Conservation (phyloP, 2,888 invertebrate genomes). For the Megalurothrips usitatus region DNA sequence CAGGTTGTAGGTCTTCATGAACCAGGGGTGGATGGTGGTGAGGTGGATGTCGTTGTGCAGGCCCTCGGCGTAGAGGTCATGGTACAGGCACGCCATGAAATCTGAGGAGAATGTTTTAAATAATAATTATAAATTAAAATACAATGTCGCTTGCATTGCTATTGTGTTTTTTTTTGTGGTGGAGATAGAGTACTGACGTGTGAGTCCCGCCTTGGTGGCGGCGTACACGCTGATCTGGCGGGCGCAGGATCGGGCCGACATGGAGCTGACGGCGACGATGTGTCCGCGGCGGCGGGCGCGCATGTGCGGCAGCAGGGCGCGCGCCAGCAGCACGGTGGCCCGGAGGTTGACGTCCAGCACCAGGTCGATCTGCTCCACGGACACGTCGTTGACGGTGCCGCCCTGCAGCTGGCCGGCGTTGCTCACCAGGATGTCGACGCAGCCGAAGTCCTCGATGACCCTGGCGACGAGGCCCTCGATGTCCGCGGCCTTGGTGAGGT, state of each 20-base stretch:
- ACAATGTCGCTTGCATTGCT: too few relatives aligned
- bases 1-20: neutral
- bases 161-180: too few relatives aligned
- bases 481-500: neutral
- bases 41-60: neutral
- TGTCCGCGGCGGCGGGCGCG: neutral
- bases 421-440: constrained; percentile 1
- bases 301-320: neutral
- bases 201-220: neutral
- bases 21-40: neutral
- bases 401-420: neutral
- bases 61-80: neutral
- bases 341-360: constrained; percentile 8
- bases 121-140: too few relatives aligned
- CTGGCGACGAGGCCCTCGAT: neutral
- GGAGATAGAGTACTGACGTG: neutral
- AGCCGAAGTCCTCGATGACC: neutral
- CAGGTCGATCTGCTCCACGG: neutral
- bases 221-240: neutral
- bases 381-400: neutral
- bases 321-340: neutral
- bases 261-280: constrained; percentile 1
- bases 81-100: neutral
- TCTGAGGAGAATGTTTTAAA: neutral
- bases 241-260: neutral